phyloP scores from a whole-genome alignment of 2,888 invertebrate species.

The Aphidoletes aphidimyza region DNA sequence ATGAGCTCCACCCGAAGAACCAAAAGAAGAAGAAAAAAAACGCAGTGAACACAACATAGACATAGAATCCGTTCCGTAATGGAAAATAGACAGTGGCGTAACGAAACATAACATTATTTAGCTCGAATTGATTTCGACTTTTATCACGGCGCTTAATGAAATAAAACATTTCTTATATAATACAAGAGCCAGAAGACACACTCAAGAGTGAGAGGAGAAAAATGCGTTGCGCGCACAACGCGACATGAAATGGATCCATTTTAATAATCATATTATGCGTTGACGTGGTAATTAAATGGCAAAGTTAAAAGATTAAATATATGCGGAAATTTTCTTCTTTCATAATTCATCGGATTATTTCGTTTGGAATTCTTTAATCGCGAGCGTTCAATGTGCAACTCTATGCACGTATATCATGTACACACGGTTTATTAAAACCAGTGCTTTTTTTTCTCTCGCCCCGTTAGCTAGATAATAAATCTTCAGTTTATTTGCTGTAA shows the following conservation, averaged over 20 bases:
- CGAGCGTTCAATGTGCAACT: neutral
- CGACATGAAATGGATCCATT: neutral
- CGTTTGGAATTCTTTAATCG: neutral
- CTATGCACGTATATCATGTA: neutral
- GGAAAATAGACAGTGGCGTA: too few species aligned
- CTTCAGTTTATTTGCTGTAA: slow-evolving; percentile 8
- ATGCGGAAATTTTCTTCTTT: slow-evolving; percentile 30
- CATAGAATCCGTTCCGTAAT: too few species aligned
- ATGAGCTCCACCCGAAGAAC: neutral
- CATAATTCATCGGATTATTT: slow-evolving; percentile 34
- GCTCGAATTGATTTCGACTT: too few species aligned
- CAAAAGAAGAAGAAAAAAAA: too few species aligned
- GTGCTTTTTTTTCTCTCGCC: neutral
- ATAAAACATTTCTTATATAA: too few species aligned
- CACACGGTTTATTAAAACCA: neutral
- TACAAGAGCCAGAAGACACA: too few species aligned
- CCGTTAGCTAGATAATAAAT: neutral
- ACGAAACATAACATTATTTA: too few species aligned
- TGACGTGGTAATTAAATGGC: slow-evolving; percentile 40
- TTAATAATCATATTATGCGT: neutral
- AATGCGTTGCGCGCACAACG: neutral
- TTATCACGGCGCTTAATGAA: too few species aligned
- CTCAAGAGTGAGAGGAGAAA: too few species aligned
- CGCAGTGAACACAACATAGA: too few species aligned
- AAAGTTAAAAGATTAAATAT: slow-evolving; percentile 47